phyloP scores from a whole-genome alignment of 2,113 vertebrate genomes.

The Phaethornis superciliosus region DNA sequence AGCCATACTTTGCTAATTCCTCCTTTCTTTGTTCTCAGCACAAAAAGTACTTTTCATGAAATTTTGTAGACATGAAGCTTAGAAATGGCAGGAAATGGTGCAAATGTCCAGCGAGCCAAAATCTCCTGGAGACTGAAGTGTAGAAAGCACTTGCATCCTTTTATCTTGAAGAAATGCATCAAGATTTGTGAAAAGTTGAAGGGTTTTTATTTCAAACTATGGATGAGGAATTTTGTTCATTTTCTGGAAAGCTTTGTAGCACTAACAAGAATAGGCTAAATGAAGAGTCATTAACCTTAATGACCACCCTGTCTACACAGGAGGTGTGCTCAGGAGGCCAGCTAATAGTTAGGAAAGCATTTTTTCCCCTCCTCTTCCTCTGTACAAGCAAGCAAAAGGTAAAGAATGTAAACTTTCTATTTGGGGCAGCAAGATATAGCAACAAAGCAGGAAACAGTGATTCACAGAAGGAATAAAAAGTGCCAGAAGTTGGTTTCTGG shows the following conservation, averaged over 20 bases:
- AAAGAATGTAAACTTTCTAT: not conserved
- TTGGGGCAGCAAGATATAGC: not conserved
- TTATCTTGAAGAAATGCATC: not conserved
- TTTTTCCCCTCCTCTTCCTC: not conserved
- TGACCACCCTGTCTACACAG: not conserved
- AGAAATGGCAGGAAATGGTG: not conserved
- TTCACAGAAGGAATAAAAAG: not conserved
- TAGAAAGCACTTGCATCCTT: not conserved
- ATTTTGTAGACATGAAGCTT: not conserved
- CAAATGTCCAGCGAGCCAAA: not conserved
- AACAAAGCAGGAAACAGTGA: not conserved
- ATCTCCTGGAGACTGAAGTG: not conserved
- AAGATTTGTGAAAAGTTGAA: not conserved
- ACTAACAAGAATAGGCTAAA: not conserved
- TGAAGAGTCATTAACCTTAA: constrained; percentile 20
- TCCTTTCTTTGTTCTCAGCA: not conserved
- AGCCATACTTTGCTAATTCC: not conserved
- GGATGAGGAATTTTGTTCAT: not conserved
- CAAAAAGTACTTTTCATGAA: not conserved
- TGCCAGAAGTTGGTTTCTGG: not conserved
- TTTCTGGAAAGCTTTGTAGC: not conserved
- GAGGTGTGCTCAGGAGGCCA: not conserved
- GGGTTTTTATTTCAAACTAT: not conserved
- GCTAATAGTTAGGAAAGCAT: not conserved
- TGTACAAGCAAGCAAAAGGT: not conserved